Percentiles rank a stretch among this genome's conserved stretches.
These are phyloP conservation scores for Trachemys scripta DNA, from an alignment of 2,113 vertebrate genomes.

Conservation along the genomic window DNA sequence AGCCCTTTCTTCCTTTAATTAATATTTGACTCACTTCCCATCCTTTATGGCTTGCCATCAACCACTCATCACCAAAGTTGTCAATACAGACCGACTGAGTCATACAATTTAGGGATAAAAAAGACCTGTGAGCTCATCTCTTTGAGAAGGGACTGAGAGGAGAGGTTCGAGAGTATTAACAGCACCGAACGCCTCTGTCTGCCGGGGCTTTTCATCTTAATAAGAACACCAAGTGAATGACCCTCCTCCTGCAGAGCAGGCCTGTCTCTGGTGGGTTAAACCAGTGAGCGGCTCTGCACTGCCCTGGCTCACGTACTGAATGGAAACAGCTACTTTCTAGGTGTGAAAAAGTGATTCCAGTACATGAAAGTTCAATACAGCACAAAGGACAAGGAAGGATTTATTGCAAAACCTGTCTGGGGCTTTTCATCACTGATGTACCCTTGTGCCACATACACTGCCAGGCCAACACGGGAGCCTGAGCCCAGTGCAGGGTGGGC, in stretches of 20 bases:
- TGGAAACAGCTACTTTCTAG: not conserved
- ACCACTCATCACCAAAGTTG: not conserved
- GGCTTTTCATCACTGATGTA: not conserved
- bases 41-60: not conserved
- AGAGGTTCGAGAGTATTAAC: not conserved
- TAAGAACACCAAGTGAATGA: not conserved
- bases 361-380: not conserved
- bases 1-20: not conserved
- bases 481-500: not conserved
- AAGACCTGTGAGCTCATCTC: not conserved
- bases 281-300: not conserved
- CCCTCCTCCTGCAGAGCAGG: not conserved
- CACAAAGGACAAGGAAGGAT: not conserved
- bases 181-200: not conserved
- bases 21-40: not conserved
- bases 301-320: not conserved
- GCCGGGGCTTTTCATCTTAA: not conserved
- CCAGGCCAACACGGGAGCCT: not conserved
- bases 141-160: accelerated
- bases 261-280: not conserved
- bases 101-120: not conserved
- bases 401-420: not conserved
- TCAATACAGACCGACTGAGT: not conserved
- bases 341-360: not conserved
- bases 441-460: too few species aligned